Base-by-base conservation (phyloP, 2,888 invertebrate genomes). In the Elgonia sp. region DNA sequence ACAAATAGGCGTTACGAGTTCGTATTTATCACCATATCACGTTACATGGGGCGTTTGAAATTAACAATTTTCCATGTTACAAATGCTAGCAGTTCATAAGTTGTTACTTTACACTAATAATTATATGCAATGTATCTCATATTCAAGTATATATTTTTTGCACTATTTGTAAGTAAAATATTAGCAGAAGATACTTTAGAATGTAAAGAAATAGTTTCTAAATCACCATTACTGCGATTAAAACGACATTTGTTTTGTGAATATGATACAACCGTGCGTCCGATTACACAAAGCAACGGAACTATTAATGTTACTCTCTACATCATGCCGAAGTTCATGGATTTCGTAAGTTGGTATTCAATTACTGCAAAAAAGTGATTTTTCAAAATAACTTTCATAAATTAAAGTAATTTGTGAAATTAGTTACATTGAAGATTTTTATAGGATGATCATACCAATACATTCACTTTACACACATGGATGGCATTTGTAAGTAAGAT, bases 321-420 rank as follows among this genome's bases (percentile, higher is more conserved):
- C 40, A 94, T 97, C 84, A 94, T 96, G 10, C 93, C 97, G 3
- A 96, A 96, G 93, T 96, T 96, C 89, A 94, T 96, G 80, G 92
- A 93, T 50, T 93, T 94, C 73, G 94, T 94, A 91, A 94, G 93
- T 16, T 29, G 69, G n/a, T n/a, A 8, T 9, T 53, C n/a, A 53
- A 53, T 53, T 50, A 9, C n/a, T 46, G 10, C 46, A 14, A 46
- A 7, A 2, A 46, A 46, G 5, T 3, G 3, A 4, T 46, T 53
- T n/a, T 4, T 53, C n/a, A n/a, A 53, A n/a, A 53, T 53, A 42
- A 42, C 7, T 42, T 42, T 7, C 1, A 42, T 7, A 14, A 42
- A 42, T 5, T 42, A 42, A 42, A 29, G 5, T 3, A 29, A 29
- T 29, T 29, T 29, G 29, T 29, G 1, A 29, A 29, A 29, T 29